Conservation (phyloP, 2,888 invertebrate genomes). For the Anoncus sp. region DNA sequence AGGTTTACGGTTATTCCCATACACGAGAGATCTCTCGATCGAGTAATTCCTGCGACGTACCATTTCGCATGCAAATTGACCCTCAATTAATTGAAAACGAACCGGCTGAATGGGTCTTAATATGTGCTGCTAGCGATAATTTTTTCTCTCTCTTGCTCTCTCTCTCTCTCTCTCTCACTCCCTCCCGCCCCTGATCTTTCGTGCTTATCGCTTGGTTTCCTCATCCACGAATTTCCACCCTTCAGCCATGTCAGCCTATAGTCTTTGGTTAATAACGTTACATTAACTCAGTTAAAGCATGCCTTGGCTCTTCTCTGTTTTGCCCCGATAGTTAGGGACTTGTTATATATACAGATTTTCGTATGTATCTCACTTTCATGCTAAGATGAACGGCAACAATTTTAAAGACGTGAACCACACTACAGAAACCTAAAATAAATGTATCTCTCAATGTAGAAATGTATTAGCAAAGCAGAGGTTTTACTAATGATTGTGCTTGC, state of each 20-base stretch:
- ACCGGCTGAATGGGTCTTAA: slow-evolving; percentile 75
- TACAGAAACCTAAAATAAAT: slow-evolving; percentile 25
- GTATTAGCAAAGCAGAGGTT: slow-evolving; percentile 31
- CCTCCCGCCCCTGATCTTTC: slow-evolving; percentile 53
- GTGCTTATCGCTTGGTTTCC: slow-evolving; percentile 49
- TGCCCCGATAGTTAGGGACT: slow-evolving; percentile 75
- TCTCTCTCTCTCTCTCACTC: slow-evolving; percentile 42
- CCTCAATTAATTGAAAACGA: slow-evolving; percentile 80
- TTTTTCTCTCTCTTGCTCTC: slow-evolving; percentile 58
- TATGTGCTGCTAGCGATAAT: slow-evolving; percentile 61
- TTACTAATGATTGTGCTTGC: slow-evolving; percentile 18
- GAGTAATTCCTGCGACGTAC: slow-evolving; percentile 61
- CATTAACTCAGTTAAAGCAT: slow-evolving; percentile 78
- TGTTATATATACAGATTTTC: slow-evolving; percentile 70
- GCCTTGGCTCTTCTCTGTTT: slow-evolving; percentile 69
- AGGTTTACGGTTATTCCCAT: slow-evolving; percentile 2
- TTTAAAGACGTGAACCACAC: not conserved
- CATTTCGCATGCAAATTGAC: slow-evolving; percentile 76
- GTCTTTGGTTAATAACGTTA: slow-evolving; percentile 80
- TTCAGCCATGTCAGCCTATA: slow-evolving; percentile 77
- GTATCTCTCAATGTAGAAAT: slow-evolving; percentile 24
- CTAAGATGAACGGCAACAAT: not conserved
- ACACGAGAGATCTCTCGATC: not conserved
- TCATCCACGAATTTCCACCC: slow-evolving; percentile 64
- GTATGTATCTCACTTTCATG: slow-evolving; percentile 46